Conservation (phyloP, 1,140 invertebrate genomes). For the Cydia splendana region DNA sequence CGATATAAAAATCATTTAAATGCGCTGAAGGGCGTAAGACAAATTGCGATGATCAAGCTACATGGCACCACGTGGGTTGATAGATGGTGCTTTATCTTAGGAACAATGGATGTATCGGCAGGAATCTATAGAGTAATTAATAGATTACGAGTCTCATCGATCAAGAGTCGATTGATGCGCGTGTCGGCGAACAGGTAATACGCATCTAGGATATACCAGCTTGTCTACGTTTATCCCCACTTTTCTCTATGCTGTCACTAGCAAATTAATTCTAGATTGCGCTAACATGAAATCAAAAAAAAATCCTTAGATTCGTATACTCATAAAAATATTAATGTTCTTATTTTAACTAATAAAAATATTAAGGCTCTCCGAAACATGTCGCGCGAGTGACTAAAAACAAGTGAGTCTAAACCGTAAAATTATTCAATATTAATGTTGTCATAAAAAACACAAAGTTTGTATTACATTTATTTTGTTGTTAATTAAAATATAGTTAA, state of each 20-base stretch:
- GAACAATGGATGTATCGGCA: conserved; percentile 70
- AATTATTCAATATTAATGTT: no score
- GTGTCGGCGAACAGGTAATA: conserved; percentile 13
- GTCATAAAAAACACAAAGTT: no score
- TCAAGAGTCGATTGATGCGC: conserved; percentile 42
- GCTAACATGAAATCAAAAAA: no score
- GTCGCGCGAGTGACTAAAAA: no score
- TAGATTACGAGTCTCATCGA: conserved; percentile 65
- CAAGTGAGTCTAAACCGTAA: no score
- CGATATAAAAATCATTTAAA: conserved; percentile 43
- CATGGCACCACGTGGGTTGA: conserved; percentile 68
- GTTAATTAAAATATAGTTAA: no score
- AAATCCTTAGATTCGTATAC: no score
- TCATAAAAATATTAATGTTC: no score
- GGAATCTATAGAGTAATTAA: conserved; percentile 70
- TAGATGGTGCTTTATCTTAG: conserved; percentile 58
- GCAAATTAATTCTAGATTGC: no score
- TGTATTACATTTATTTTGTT: no score
- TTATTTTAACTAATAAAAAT: no score
- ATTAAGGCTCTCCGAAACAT: no score
- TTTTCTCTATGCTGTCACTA: background rate
- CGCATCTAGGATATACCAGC: conserved; percentile 18
- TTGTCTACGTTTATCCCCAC: background rate
- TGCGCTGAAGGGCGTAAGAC: conserved; percentile 61
- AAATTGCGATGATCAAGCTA: conserved; percentile 64